A percentile compares a stretch with the other conserved stretches of the same genome.
Conservation (phyloP, 1,140 invertebrate genomes). For the Drosophila lowei region DNA sequence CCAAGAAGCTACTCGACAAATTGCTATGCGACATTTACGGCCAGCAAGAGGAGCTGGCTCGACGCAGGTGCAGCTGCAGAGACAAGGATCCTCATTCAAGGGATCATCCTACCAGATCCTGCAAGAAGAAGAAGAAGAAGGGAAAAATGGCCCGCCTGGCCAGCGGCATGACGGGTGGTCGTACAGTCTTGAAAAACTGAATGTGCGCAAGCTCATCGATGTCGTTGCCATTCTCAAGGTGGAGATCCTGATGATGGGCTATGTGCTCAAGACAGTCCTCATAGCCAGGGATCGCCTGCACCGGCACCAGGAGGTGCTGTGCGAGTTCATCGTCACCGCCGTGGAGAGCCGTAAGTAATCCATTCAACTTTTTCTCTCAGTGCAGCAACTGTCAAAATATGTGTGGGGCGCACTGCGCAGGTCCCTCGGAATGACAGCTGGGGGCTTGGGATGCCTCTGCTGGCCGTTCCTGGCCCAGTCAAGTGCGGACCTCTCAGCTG, state of each 20-base stretch:
- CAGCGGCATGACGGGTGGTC: slow-evolving; percentile 38
- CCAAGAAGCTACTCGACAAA: slow-evolving; percentile 62
- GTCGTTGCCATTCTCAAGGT: slow-evolving; percentile 66
- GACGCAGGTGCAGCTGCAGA: slow-evolving; percentile 13
- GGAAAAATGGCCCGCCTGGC: slow-evolving; percentile 26
- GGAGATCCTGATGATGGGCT: slow-evolving; percentile 70
- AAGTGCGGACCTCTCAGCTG: slow-evolving; percentile 80
- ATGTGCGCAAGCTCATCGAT: slow-evolving; percentile 55
- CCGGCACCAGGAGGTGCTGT: slow-evolving; percentile 64
- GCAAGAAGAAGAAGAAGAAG: slow-evolving; percentile 5
- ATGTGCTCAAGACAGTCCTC: slow-evolving; percentile 56
- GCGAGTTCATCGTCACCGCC: slow-evolving; percentile 57
- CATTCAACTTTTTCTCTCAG: slow-evolving; percentile 16
- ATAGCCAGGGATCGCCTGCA: slow-evolving; percentile 54
- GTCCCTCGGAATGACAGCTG: slow-evolving; percentile 36
- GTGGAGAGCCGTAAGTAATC: slow-evolving; percentile 41
- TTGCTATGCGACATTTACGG: slow-evolving; percentile 77
- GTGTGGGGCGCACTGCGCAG: slow-evolving; percentile 47
- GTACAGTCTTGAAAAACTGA: slow-evolving; percentile 20
- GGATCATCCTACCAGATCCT: background rate
- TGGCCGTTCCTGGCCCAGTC: slow-evolving; percentile 42
- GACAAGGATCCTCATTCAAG: background rate
- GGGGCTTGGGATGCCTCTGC: slow-evolving; percentile 14
- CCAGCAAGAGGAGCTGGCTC: slow-evolving; percentile 50
- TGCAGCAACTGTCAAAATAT: slow-evolving; percentile 56